Evolutionary conservation across 2,888 invertebrate species (phyloP), one percentile per base, ranked within the genome.

Genomic region (Neoaliturus tenellus): DNA sequence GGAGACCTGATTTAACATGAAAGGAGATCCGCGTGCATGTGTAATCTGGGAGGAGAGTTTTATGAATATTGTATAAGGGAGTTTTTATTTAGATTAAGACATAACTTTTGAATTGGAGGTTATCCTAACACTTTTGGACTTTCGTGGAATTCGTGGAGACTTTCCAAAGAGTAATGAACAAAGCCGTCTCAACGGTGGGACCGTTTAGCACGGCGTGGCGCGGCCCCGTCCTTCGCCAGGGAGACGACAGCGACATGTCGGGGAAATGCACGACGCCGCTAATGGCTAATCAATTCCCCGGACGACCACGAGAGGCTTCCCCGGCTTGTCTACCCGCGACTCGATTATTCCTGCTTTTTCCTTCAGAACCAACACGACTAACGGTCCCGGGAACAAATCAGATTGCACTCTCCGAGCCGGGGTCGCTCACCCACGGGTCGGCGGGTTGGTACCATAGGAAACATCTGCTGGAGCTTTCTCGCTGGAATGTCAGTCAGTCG

Each of bases 291-390:
- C 62, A 62, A 62, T 62, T 62, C 4, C 28, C 12, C 10, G 3
- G 62, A 3, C 25, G 28, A 62, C 28, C 62, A 62, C 28, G 28
- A 28, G 28, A 12, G 25, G 23, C 23, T 23, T 23, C 44, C 14
- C 14, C 35, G 5, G 14, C 48, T 14, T 48, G 5, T 4, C 48
- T 48, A n/a, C 17, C 48, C 17, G 48, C 48, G 28, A 28, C 62
- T 62, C 62, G 62, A 62, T 62, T 62, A 62, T 62, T 62, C 62
- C 28, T 25, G 62, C 62, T 62, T 62, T 62, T 62, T 62, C 62
- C 62, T 31, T 62, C 62, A 62, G 62, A 62, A 62, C 62, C 62
- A 62, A 62, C 62, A 28, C 14, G 6, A 62, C 5, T 62, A 62
- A 62, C 62, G 62, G 62, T 62, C 62, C 14, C 31, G 23, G 31